Evolutionary conservation across 1,140 invertebrate species (phyloP), one percentile per base, ranked within the genome.

Genomic region (Panagrolaimus sp.): DNA sequence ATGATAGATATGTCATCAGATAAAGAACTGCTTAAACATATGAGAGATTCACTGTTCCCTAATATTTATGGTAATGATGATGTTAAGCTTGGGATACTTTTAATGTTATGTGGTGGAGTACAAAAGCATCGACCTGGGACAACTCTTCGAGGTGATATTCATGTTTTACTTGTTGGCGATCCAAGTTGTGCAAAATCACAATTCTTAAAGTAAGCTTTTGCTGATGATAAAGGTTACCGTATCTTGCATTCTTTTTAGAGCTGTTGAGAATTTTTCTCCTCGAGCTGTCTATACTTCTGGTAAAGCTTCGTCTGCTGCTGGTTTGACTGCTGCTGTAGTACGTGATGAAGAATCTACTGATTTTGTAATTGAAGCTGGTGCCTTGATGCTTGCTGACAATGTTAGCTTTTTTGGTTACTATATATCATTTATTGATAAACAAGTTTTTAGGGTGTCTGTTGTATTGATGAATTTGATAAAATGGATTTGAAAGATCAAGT

Each of bases 321-420:
- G 96, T 89, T 87, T 98, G 20, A 98, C 96, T 0, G 96, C 96
- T 11, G 96, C 95, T 61, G 94, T 98, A 20, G 93, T 98, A 0
- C 87, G 90, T 83, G 96, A 98, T 83, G 95, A 98, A 84, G 96
- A 98, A 84, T 92, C 92, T 7, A 89, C 90, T 65, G 96, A 98
- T 85, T 98, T 98, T 86, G 96, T 98, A 1, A 98, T 99, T 69
- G 96, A 99, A 87, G 96, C 96, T 23, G 96, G 96, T 48, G 96
- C 96, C 5, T 85, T 99, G 4, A 98, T 99, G 94, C 87, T 99
- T 76, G 96, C 96, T 0, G 96, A 99, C 84, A 97, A 97, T 84
- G 86, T 86, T 68, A 79, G 46, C 43, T 57, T 45, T 61, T 75
- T 86, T 68, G 78, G 46, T 44, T 57, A 25, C 46, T 75, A 31